Evolutionary conservation across 2,888 invertebrate genomes (phyloP), one percentile per base, ranked within the genome.

Genomic region (Eucera pruinosa): DNA sequence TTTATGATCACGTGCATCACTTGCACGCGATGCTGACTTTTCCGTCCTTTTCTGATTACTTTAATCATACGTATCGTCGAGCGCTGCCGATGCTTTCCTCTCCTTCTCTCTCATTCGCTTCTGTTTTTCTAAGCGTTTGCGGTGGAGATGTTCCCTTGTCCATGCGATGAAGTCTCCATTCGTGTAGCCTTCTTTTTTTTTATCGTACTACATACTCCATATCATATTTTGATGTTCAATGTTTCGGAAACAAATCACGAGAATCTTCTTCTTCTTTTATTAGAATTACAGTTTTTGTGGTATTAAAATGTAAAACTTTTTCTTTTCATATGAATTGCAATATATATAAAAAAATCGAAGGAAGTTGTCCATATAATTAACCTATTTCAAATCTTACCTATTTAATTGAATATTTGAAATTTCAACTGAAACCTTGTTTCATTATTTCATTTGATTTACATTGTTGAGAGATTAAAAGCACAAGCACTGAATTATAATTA

Each of bases 1-100:
- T 85, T 85, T 85, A 81, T 54, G 83, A 79, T 71, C 61, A 64
- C 62, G 30, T 60, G 72, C 57, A 75, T 78, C 83, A 62, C 68
- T 65, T 66, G 76, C 84, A 84, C 76, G 82, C 77, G 68, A 84
- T 47, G 47, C 47, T 36, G 41, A 45, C 55, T 45, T 48, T 36
- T 55, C 52, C n/a, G 23, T 36, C 15, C 25, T 52, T 48, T 67
- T 69, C 55, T 73, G 61, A 84, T 84, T 73, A 72, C 64, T 58
- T 30, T 30, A 81, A 73, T 73, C 61, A 41, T 65, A 48, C 39
- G 58, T 43, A 58, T 58, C 48, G 55, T 25, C 23, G 4, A 33
- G 23, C 47, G 9, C 15, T 36, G 25, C 15, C 25, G 7, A 18
- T 2, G 2, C 9, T 5, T 20, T 48, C 7, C n/a, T 23, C 25